These are phyloP conservation scores for Oopsacas minuta DNA, from an alignment of 37 sponge, comb jelly and placozoan species.

Conservation along the genomic window DNA sequence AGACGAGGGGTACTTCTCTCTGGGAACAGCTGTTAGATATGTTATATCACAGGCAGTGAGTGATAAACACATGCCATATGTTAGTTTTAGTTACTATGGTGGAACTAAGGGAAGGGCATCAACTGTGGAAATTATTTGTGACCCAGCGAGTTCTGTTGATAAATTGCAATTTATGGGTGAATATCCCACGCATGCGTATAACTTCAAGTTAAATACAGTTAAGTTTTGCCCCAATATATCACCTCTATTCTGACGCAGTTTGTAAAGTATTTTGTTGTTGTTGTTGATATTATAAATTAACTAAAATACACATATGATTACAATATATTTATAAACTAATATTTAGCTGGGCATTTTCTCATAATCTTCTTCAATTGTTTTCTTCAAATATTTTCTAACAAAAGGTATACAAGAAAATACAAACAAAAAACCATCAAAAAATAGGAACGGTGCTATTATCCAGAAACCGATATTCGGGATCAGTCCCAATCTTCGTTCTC, in stretches of 20 bases:
- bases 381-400: background rate
- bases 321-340: background rate
- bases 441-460: conserved; percentile 43
- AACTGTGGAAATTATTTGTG: background rate
- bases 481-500: conserved; percentile 49
- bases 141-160: background rate
- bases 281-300: background rate
- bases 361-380: background rate
- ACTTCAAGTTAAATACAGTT: background rate
- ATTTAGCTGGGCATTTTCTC: background rate
- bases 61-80: background rate
- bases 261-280: too few relatives aligned
- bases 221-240: background rate
- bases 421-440: conserved; percentile 28
- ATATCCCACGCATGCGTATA: background rate
- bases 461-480: conserved; percentile 56
- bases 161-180: background rate
- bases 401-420: background rate
- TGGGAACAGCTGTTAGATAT: background rate
- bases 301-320: background rate
- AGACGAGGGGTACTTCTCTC: background rate
- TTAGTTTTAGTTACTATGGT: background rate
- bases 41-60: background rate
- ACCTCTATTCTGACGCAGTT: too few relatives aligned
- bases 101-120: background rate